A percentile compares a stretch with the other conserved stretches of the same genome.
phyloP scores from a whole-genome alignment of 2,888 invertebrate species.

The Agrenia bidenticulata region DNA sequence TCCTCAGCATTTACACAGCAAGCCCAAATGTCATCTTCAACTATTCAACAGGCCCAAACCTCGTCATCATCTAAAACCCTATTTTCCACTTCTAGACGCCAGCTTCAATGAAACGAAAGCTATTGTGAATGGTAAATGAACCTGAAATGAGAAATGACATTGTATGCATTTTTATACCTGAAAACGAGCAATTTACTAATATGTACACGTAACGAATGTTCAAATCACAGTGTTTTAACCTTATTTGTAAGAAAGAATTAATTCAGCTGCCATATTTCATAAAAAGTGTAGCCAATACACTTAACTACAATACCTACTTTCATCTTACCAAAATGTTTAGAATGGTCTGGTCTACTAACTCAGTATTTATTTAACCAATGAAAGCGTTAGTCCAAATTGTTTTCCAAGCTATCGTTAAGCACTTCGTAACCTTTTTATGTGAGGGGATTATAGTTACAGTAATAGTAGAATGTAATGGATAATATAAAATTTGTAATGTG shows the following conservation, averaged over 20 bases:
- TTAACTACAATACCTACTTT: neutral
- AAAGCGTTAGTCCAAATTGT: conserved; percentile 1
- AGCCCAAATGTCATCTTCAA: conserved; percentile 1
- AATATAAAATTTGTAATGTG: too few species aligned
- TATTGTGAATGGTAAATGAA: neutral
- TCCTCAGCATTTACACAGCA: conserved; percentile 33
- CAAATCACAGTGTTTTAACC: conserved; percentile 2
- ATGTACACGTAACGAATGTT: conserved; percentile 13
- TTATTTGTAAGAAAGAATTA: conserved; percentile 3
- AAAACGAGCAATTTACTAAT: conserved; percentile 5
- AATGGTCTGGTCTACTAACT: conserved; percentile 16
- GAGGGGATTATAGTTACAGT: too few species aligned
- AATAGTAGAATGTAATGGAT: too few species aligned
- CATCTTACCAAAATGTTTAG: neutral
- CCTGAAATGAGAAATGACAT: neutral
- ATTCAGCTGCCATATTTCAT: conserved; percentile 20
- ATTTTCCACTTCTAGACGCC: neutral
- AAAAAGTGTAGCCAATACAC: neutral
- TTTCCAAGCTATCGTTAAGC: neutral
- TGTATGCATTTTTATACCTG: conserved; percentile 16
- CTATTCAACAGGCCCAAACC: conserved; percentile 5
- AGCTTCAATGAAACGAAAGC: conserved; percentile 2
- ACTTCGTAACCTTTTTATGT: too few species aligned
- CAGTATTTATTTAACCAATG: conserved; percentile 12
- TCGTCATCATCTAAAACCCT: conserved; percentile 6